Conservation (phyloP, 1,140 invertebrate species). For the Ips typographus region DNA sequence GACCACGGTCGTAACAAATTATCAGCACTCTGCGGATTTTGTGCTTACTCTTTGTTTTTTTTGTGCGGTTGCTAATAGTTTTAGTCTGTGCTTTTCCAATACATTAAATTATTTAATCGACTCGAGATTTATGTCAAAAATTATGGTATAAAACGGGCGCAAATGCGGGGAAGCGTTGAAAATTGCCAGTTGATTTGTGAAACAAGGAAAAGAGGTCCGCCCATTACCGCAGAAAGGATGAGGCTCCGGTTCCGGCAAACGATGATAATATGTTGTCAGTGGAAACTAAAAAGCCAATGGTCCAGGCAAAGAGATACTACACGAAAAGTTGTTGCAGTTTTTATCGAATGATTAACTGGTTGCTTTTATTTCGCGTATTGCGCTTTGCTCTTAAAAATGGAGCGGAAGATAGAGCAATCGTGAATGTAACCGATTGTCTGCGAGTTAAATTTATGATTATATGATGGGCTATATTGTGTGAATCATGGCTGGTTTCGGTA, state of each 20-base stretch:
- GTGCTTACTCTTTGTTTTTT: background rate
- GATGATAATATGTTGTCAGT: conserved; percentile 24
- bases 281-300: conserved; percentile 20
- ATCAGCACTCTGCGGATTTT: conserved; percentile 4
- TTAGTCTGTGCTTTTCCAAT: background rate
- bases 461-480: no score
- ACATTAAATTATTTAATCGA: background rate
- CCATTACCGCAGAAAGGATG: conserved; percentile 25
- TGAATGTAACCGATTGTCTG: no score
- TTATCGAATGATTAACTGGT: conserved; percentile 19
- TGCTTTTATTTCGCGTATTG: conserved; percentile 9
- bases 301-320: conserved; percentile 11
- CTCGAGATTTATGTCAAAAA: background rate
- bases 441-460: no score
- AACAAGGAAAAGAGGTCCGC: conserved; percentile 21
- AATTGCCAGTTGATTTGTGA: conserved; percentile 38
- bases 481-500: no score
- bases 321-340: conserved; percentile 2
- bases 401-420: background rate
- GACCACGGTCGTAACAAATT: conserved; percentile 7
- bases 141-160: background rate
- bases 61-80: conserved; percentile 2
- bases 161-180: conserved; percentile 32
- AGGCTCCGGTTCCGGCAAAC: conserved; percentile 10
- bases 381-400: background rate